These are phyloP conservation scores for Tympanoctomys barrerae DNA, from an alignment of 2,797 vertebrate species.

Conservation along the genomic window DNA sequence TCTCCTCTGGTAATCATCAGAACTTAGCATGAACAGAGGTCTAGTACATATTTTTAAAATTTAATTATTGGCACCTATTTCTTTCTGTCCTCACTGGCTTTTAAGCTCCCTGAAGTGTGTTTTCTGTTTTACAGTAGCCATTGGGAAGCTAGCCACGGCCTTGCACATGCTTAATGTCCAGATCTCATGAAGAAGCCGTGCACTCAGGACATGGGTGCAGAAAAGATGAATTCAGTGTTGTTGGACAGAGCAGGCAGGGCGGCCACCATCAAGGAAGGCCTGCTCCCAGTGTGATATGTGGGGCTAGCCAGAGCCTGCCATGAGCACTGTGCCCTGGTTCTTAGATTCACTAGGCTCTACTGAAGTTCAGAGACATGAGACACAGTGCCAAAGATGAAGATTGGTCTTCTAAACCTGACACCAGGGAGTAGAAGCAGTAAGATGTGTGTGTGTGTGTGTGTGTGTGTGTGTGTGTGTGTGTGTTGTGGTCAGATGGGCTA, in stretches of 20 bases:
- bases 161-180: neutral
- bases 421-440: neutral
- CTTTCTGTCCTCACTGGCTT: neutral
- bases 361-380: neutral
- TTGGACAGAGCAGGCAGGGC: neutral
- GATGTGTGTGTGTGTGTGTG: neutral
- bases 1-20: neutral
- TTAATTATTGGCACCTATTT: neutral
- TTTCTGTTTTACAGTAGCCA: neutral
- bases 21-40: neutral
- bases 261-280: neutral
- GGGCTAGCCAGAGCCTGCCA: no score
- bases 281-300: neutral
- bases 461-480: neutral
- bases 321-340: neutral
- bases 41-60: slow-evolving; percentile 28
- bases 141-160: neutral
- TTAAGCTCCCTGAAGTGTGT: neutral
- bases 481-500: no score
- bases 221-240: neutral
- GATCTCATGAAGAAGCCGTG: neutral
- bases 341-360: neutral
- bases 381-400: neutral
- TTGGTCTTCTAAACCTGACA: neutral
- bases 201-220: neutral